Evolutionary conservation across 1,140 invertebrate genomes (phyloP).

Genomic region (Rhopalosiphum padi): DNA sequence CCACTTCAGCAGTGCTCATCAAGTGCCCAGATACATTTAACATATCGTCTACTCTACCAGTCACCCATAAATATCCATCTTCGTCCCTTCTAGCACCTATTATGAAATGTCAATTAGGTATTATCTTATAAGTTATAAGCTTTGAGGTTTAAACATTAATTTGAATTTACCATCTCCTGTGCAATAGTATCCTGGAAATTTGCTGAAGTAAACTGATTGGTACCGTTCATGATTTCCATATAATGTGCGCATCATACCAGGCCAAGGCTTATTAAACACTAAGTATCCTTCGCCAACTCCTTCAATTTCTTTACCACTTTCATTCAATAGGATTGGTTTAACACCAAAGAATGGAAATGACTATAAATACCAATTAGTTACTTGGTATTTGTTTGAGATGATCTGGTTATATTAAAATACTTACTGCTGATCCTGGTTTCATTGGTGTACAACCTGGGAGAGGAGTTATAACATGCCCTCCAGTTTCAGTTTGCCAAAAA

Average conservation of each 20-base stretch:
- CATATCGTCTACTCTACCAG: constrained; percentile 97
- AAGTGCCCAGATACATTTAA: constrained; percentile 97
- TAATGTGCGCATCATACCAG: constrained; percentile 94
- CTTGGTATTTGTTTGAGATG: neutral
- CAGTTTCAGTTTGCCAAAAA: constrained; percentile 99
- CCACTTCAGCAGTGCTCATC: constrained; percentile 95
- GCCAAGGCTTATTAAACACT: constrained; percentile 94
- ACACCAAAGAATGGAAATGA: constrained; percentile 97
- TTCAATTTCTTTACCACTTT: constrained; percentile 84
- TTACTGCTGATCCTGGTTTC: constrained; percentile 96
- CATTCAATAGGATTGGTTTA: constrained; percentile 84
- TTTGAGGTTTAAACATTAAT: neutral
- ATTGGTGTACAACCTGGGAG: constrained; percentile 93
- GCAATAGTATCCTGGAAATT: constrained; percentile 95
- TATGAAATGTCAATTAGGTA: constrained; percentile 59
- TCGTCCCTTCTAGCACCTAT: constrained; percentile 85
- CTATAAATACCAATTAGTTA: constrained; percentile 66
- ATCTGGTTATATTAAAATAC: constrained; percentile 60
- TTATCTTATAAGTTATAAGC: neutral
- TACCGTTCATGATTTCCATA: constrained; percentile 92
- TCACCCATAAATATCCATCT: constrained; percentile 97
- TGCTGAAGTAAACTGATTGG: constrained; percentile 93
- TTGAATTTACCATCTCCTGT: constrained; percentile 89
- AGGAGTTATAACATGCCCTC: constrained; percentile 92
- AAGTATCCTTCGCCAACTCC: constrained; percentile 93